Percentiles rank a stretch among this genome's conserved stretches.
Conservation (phyloP, 1,140 invertebrate genomes). For the Eumaeus atala region DNA sequence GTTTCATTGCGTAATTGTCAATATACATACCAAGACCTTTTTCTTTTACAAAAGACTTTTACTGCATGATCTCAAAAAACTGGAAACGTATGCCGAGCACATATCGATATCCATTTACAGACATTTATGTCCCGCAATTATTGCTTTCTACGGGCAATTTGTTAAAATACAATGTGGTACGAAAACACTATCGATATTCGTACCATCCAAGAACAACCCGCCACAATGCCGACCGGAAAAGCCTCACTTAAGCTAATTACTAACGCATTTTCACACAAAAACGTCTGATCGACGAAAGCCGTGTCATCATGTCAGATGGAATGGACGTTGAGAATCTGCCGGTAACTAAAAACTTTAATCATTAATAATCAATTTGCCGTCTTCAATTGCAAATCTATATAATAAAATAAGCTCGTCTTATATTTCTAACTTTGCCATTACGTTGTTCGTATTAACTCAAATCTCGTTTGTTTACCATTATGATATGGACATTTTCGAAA, state of each 20-base stretch:
- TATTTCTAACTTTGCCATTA: background rate
- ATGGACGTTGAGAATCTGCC: conserved; percentile 39
- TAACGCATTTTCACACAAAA: conserved; percentile 51
- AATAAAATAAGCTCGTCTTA: background rate
- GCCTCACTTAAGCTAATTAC: conserved; percentile 50
- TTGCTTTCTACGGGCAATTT: conserved; percentile 23
- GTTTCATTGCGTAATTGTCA: too few relatives aligned
- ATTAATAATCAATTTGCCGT: conserved; percentile 40
- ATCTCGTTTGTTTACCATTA: background rate
- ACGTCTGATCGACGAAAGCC: conserved; percentile 54
- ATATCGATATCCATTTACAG: conserved; percentile 17
- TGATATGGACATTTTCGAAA: too few relatives aligned
- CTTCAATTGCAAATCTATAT: conserved; percentile 8
- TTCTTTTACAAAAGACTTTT: background rate
- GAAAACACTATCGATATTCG: conserved; percentile 30
- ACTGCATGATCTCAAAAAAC: conserved; percentile 5
- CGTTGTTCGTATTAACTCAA: background rate
- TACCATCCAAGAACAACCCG: conserved; percentile 26
- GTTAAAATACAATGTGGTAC: conserved; percentile 22
- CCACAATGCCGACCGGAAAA: conserved; percentile 51
- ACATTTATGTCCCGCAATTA: conserved; percentile 29
- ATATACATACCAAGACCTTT: background rate
- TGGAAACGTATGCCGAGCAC: conserved; percentile 5
- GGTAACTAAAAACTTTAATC: conserved; percentile 35
- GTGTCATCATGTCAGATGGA: conserved; percentile 51